These are phyloP conservation scores for Callopanchax toddi DNA, from an alignment of 2,113 vertebrate species.

Conservation along the genomic window DNA sequence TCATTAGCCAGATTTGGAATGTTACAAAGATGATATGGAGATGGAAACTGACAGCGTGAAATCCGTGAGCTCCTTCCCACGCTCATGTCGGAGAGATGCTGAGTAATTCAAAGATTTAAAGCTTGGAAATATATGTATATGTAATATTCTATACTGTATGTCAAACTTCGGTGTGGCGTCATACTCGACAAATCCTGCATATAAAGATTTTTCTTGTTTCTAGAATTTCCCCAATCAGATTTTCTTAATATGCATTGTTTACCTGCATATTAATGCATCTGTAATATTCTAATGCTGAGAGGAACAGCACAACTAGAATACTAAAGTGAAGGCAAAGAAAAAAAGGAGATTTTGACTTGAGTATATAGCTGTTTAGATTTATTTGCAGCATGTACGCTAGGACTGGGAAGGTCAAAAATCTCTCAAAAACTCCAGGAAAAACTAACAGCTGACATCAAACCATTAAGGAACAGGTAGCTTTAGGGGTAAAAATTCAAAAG, in stretches of 20 bases:
- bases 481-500: constrained; percentile 3
- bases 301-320: no score
- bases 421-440: constrained; percentile 9
- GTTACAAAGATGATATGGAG: constrained; percentile 16
- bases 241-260: background rate
- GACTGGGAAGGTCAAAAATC: constrained; percentile 11
- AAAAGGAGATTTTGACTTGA: constrained; percentile 32
- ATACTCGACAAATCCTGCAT: background rate
- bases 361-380: constrained; percentile 23
- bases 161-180: background rate
- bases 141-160: background rate
- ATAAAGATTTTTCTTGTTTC: background rate
- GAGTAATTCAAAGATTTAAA: constrained; percentile 5
- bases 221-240: background rate
- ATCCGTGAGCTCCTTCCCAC: constrained; percentile 20
- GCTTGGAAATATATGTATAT: background rate
- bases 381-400: background rate
- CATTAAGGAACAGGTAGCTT: constrained; percentile 15
- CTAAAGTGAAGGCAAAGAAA: no score
- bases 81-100: constrained; percentile 4
- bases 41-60: constrained; percentile 15
- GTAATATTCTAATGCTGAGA: no score
- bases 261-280: background rate
- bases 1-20: constrained; percentile 23
- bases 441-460: constrained; percentile 49